Percentiles rank a stretch among this genome's conserved stretches.
phyloP scores from a whole-genome alignment of 2,113 vertebrate species.

The Pica pica region DNA sequence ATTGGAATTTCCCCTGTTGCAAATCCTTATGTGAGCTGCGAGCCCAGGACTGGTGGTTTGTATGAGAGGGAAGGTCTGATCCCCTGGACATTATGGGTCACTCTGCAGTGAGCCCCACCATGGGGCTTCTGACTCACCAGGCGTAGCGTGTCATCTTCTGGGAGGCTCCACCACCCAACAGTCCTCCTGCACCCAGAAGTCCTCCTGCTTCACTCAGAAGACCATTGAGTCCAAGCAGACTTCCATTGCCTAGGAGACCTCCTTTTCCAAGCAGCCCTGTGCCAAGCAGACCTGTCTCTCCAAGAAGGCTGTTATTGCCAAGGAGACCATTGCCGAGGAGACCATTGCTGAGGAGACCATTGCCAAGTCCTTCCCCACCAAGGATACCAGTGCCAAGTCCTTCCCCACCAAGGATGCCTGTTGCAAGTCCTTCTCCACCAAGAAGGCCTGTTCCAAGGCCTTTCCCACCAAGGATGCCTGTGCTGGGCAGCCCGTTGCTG shows the following conservation, averaged over 20 bases:
- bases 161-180: background rate
- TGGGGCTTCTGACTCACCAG: conserved; percentile 13
- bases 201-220: background rate
- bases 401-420: background rate
- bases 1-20: fast-evolving
- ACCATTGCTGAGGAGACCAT: background rate
- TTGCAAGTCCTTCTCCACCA: background rate
- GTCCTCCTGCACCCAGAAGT: background rate
- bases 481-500: background rate
- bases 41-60: background rate
- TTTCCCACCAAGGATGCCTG: background rate
- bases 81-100: too few species aligned
- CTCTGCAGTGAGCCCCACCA: background rate
- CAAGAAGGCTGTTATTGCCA: background rate
- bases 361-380: background rate
- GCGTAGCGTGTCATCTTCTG: background rate
- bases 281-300: background rate
- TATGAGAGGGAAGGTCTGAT: background rate
- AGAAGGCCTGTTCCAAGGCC: background rate
- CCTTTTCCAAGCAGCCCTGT: conserved; percentile 10
- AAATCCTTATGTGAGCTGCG: fast-evolving
- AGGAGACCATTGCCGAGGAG: background rate
- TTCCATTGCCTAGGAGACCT: conserved; percentile 27
- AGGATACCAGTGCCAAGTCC: background rate
- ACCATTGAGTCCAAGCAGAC: background rate